Evolutionary conservation across 1,140 invertebrate species (phyloP), one percentile per base, ranked within the genome.

Genomic region (Platorchestia sp.): DNA sequence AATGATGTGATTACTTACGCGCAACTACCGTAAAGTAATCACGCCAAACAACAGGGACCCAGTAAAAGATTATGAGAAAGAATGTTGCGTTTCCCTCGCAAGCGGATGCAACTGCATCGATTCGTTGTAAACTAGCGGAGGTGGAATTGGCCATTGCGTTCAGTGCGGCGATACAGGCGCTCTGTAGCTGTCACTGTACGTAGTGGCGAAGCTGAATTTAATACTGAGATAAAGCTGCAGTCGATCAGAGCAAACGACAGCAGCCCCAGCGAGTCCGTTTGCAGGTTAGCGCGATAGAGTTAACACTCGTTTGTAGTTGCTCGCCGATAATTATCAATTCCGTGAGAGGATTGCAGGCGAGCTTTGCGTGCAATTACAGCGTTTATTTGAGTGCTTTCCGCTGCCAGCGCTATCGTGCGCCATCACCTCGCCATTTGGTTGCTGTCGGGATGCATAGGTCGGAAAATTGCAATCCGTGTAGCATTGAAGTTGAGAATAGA

Each of bases 311-410:
- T 75, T 75, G 59, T 75, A 75, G 59, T 36, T 75, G 59, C 59
- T 75, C 10, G 59, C 59, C 59, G 59, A 75, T 75, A 75, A 75
- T 75, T 75, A 75, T 36, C 59, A 75, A 75, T 75, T 75, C 59
- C 59, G 59, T 75, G 59, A 75, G 59, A 75, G 59, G 59, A 75
- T 75, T 75, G 59, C 59, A 75, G 59, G 10, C 59, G 59, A 10
- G 59, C 59, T 75, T 75, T 75, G 59, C 59, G 59, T 75, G 59
- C 59, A 75, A 75, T 75, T 75, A 75, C 59, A 75, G 59, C 59
- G 59, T 75, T 75, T 75, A 75, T 75, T 75, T 75, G 59, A 75
- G 59, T 75, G 59, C 59, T 75, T 75, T 75, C 59, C 59, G 59
- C 59, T 75, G 59, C 59, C 27, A 75, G 59, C 59, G 59, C 59